Evolutionary conservation across 1,140 invertebrate species (phyloP), one percentile per base, ranked within the genome.

Genomic region (Laupala kohalensis): DNA sequence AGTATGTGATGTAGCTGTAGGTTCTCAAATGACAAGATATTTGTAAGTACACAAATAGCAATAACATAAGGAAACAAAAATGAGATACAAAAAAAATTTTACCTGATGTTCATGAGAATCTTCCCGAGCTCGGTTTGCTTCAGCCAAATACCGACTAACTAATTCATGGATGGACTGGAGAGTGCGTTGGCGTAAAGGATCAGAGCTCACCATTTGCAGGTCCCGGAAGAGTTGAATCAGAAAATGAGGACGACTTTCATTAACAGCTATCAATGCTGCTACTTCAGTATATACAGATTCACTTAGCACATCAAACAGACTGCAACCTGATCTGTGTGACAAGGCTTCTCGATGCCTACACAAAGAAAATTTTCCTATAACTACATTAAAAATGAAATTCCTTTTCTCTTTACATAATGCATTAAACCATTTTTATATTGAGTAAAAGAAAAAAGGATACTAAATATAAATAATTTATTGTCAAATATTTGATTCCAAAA

Each of bases 271-370:
- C 15, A 90, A 79, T 4, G 87, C 85, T n/a, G 86, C 86, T 2
- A 91, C 83, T 76, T 89, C 86, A 15, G 89, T 86, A 76, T 88
- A 89, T 4, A 90, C 86, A 77, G 87, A 87, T 76, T 88, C 87
- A 63, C 86, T 80, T 23, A 89, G 79, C 15, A 86, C 83, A 67
- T 71, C 65, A 64, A 71, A 73, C 24, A 73, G 67, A 9, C 37
- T 53, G 37, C 37, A 19, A 13, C 37, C 37, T 53, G 37, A 53
- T 53, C 37, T 53, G 19, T 53, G 37, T 9, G 9, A 53, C 9
- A 53, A 19, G 19, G 37, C 37, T 13, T 53, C 37, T 53, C 37
- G 9, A 53, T 53, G 37, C 19, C 37, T 53, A 19, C 19, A 53
- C n/a, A n/a, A n/a, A n/a, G n/a, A n/a, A n/a, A n/a, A n/a, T n/a